Conservation (phyloP, 2,113 vertebrate species). For the Nematolebias whitei region DNA sequence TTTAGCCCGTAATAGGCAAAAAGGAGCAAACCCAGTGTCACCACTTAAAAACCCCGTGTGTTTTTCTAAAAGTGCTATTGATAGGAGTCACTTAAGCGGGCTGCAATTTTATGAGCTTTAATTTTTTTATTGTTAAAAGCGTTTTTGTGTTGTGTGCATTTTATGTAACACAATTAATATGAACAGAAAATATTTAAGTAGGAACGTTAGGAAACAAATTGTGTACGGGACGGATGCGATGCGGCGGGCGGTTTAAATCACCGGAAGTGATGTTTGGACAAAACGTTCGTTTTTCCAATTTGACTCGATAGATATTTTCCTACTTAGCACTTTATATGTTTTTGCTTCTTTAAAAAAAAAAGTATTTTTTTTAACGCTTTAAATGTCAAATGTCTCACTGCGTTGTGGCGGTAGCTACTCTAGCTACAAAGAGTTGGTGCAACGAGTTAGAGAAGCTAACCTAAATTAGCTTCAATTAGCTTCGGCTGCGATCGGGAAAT, state of each 20-base stretch:
- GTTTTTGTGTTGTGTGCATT: not conserved
- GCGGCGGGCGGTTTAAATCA: conserved; percentile 67
- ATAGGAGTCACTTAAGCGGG: too few relatives aligned
- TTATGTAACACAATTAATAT: too few relatives aligned
- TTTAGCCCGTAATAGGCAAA: not conserved
- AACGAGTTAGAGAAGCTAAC: not conserved
- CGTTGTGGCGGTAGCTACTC: fast-evolving
- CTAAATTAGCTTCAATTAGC: conserved; percentile 1
- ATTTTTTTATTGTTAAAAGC: not conserved
- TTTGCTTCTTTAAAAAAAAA: too few relatives aligned
- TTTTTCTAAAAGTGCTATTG: not conserved
- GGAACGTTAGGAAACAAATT: not conserved
- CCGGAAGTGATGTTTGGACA: conserved; percentile 66
- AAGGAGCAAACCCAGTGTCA: not conserved
- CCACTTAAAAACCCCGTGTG: not conserved
- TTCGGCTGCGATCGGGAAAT: not conserved
- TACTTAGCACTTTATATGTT: too few relatives aligned
- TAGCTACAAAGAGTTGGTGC: not conserved
- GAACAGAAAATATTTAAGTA: not conserved
- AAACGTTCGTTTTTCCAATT: conserved; percentile 3
- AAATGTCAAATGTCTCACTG: not conserved
- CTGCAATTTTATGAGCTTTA: not conserved
- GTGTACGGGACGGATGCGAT: not conserved
- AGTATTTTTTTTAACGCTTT: too few relatives aligned
- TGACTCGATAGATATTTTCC: too few relatives aligned